A percentile compares a stretch with the other conserved stretches of the same genome.
Evolutionary conservation across 1,140 invertebrate species (phyloP).

Genomic region (Melipona quadrifasciata): DNA sequence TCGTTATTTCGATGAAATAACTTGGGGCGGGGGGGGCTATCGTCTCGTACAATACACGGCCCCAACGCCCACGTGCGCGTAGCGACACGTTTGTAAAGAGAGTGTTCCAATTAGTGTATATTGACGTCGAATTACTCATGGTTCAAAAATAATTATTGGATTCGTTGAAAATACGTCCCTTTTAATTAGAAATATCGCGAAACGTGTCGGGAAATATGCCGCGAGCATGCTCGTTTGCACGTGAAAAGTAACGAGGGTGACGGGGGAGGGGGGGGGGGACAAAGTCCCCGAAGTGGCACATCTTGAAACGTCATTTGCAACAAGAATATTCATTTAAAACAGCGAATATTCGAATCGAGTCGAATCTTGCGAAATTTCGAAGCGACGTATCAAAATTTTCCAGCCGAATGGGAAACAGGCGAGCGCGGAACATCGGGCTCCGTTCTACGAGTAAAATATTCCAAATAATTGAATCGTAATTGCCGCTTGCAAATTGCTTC

Average conservation of each 20-base stretch:
- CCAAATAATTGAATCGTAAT: neutral
- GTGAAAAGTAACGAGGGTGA: neutral
- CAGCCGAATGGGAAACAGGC: too few relatives aligned
- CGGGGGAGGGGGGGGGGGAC: too few relatives aligned
- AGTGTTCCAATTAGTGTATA: neutral
- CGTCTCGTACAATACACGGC: neutral
- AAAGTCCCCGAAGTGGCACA: neutral
- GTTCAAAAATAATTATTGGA: neutral
- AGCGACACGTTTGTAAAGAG: neutral
- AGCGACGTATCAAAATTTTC: neutral
- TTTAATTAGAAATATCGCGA: neutral
- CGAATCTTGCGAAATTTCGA: neutral
- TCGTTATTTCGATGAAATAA: neutral
- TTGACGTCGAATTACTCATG: neutral
- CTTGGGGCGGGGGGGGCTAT: neutral
- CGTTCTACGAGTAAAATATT: neutral
- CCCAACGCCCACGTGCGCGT: too few relatives aligned
- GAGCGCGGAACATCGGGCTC: too few relatives aligned
- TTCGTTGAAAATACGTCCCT: neutral
- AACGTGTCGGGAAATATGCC: neutral
- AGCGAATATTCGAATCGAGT: neutral
- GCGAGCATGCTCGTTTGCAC: neutral
- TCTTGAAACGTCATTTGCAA: too few relatives aligned
- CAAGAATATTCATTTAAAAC: too few relatives aligned
- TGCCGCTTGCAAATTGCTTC: neutral